phyloP scores from a whole-genome alignment of 2,888 invertebrate species.

The Enchytraeus crypticus region DNA sequence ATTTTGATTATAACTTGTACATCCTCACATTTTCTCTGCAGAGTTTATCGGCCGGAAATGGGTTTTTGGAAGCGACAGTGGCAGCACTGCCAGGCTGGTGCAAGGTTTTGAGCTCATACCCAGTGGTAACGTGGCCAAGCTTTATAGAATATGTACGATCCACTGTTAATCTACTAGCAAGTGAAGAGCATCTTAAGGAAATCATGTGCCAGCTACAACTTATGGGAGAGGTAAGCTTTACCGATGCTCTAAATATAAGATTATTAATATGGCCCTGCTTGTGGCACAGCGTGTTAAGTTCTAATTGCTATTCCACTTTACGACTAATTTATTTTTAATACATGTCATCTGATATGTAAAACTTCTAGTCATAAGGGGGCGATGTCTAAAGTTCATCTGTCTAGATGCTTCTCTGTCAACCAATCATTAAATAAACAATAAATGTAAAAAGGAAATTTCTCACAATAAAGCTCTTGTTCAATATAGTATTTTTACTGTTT shows the following conservation, averaged over 20 bases:
- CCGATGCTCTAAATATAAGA: too few relatives aligned
- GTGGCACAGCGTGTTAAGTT: too few relatives aligned
- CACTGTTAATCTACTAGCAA: conserved; percentile 61
- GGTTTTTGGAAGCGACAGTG: conserved; percentile 57
- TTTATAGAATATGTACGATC: conserved; percentile 55
- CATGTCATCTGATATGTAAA: not conserved
- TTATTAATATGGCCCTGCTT: too few relatives aligned
- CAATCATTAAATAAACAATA: too few relatives aligned
- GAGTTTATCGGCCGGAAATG: conserved; percentile 54
- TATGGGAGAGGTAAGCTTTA: conserved; percentile 58
- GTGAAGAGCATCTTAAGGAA: conserved; percentile 59
- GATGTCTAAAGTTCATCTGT: too few relatives aligned
- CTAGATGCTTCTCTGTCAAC: too few relatives aligned
- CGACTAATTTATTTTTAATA: not conserved
- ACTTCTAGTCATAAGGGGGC: too few relatives aligned
- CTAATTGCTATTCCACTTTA: too few relatives aligned
- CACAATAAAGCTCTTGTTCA: too few relatives aligned
- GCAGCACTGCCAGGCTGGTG: conserved; percentile 50
- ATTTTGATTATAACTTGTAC: too few relatives aligned
- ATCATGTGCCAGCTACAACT: conserved; percentile 59
- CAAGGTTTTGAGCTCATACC: conserved; percentile 55
- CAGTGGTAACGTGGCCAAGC: conserved; percentile 57
- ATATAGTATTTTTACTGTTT: too few relatives aligned
- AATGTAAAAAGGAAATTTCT: too few relatives aligned
- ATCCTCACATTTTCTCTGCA: conserved; percentile 31